Evolutionary conservation across 2,797 vertebrate genomes (phyloP).

Genomic region (Hipposideros larvatus): DNA sequence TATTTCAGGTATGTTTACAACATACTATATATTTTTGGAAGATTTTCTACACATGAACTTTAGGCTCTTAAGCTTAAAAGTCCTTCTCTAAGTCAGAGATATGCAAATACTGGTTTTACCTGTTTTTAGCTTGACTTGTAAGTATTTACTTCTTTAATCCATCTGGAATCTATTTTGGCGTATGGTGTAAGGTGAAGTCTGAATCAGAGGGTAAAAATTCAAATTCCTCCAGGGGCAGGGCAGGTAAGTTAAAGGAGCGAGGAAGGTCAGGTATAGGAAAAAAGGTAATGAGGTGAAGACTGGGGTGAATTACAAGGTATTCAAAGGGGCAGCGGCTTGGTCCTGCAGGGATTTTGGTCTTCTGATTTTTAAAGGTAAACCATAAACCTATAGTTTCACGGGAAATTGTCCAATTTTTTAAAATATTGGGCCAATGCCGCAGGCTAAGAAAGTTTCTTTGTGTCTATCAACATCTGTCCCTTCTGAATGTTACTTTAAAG

Average conservation of each 20-base stretch:
- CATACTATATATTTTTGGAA: slow-evolving; percentile 13
- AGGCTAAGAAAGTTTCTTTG: background rate
- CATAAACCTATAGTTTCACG: slow-evolving; percentile 38
- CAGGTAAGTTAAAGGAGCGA: background rate
- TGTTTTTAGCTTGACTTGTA: slow-evolving; percentile 54
- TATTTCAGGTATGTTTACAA: slow-evolving; percentile 8
- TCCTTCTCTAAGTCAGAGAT: slow-evolving; percentile 35
- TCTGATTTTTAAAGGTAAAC: slow-evolving; percentile 34
- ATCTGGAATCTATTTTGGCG: slow-evolving; percentile 67
- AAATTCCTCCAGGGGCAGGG: background rate
- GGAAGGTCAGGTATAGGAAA: background rate
- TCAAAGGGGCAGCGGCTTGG: background rate
- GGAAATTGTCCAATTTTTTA: background rate
- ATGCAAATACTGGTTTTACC: background rate
- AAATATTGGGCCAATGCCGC: background rate
- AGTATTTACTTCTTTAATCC: slow-evolving; percentile 61
- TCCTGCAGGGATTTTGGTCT: background rate
- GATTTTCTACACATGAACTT: background rate
- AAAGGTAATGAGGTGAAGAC: background rate
- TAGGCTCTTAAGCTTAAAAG: slow-evolving; percentile 25
- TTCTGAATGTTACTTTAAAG: background rate
- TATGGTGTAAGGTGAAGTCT: background rate
- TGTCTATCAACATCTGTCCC: background rate
- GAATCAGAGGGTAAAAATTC: slow-evolving; percentile 43
- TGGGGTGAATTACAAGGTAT: background rate